A percentile compares a stretch with the other conserved stretches of the same genome.
Conservation (phyloP, 2,113 vertebrate species). For the Miniopterus natalensis region DNA sequence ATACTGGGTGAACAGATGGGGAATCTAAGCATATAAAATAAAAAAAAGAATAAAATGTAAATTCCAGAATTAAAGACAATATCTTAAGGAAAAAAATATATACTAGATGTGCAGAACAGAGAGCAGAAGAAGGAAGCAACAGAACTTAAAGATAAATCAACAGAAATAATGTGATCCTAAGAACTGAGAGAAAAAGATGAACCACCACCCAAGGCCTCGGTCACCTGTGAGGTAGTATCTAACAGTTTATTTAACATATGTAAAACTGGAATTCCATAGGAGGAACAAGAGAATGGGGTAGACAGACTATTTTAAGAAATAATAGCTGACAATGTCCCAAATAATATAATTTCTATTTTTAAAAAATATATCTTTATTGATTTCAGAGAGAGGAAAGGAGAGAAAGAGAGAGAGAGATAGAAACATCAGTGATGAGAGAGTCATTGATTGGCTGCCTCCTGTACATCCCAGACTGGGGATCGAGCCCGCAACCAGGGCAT, state of each 20-base stretch:
- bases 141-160: neutral
- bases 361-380: no score
- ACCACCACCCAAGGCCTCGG: neutral
- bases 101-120: neutral
- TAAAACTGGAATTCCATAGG: neutral
- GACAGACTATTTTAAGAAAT: neutral
- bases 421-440: no score
- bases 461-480: no score
- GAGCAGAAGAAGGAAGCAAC: neutral
- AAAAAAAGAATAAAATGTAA: slow-evolving; percentile 42
- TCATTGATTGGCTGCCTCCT: no score
- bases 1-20: slow-evolving; percentile 11
- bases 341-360: neutral
- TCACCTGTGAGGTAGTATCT: neutral
- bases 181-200: neutral
- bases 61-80: neutral
- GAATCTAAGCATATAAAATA: neutral
- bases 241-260: neutral
- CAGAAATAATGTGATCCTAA: neutral
- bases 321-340: neutral
- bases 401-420: no score
- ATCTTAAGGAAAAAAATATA: slow-evolving; percentile 10
- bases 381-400: no score
- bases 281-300: neutral
- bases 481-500: no score